Conservation (phyloP, 2,797 vertebrate species). For the Sarcophilus harrisii region DNA sequence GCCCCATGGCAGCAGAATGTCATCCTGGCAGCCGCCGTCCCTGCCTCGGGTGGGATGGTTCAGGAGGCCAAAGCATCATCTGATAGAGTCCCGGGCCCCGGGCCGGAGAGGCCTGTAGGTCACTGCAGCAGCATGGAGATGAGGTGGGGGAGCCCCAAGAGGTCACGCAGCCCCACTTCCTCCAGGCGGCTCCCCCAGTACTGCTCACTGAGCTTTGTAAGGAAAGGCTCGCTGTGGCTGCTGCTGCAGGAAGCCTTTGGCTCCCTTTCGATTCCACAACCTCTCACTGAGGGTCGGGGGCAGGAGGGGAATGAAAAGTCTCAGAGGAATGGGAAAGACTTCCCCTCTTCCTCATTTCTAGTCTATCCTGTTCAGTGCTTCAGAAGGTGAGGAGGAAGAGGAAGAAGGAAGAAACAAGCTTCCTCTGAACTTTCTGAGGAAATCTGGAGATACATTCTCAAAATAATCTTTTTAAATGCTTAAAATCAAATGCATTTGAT, state of each 20-base stretch:
- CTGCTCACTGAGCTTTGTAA: neutral
- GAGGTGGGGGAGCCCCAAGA: neutral
- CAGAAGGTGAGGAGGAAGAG: neutral
- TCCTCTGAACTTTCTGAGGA: neutral
- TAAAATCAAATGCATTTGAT: neutral
- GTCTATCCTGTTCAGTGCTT: neutral
- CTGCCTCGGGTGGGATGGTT: neutral
- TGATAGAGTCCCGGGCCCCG: neutral
- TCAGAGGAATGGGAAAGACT: neutral
- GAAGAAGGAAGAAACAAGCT: neutral
- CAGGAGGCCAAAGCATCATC: neutral
- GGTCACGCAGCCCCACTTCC: neutral
- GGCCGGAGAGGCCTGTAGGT: neutral
- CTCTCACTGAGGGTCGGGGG: neutral
- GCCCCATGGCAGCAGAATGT: neutral
- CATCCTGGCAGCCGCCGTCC: neutral
- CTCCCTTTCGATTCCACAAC: slow-evolving; percentile 2
- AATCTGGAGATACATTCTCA: neutral
- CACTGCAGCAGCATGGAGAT: neutral
- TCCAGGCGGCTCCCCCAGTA: neutral
- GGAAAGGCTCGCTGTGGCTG: neutral
- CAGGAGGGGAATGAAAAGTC: neutral
- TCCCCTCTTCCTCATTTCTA: neutral
- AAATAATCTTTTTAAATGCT: neutral
- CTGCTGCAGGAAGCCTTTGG: neutral